phyloP scores from a whole-genome alignment of 2,888 invertebrate genomes.

The Rhamnusium bicolor region DNA sequence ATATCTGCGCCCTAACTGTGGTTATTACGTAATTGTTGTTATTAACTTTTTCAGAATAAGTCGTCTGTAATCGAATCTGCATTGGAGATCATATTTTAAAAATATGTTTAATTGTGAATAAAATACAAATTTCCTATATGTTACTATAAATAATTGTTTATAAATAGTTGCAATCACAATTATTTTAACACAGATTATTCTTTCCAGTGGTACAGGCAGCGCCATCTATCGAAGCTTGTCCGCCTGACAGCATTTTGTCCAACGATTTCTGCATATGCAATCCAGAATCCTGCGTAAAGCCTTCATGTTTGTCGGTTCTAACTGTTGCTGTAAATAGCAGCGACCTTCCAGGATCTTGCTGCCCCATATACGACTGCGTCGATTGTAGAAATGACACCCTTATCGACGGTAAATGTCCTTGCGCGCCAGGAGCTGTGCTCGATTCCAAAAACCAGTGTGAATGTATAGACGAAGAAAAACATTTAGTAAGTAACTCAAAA shows the following conservation, averaged over 20 bases:
- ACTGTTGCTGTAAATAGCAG: slow-evolving; percentile 54
- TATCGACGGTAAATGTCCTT: slow-evolving; percentile 62
- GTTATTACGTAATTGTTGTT: no score
- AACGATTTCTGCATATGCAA: slow-evolving; percentile 63
- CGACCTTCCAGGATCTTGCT: slow-evolving; percentile 62
- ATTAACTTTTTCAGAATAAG: no score
- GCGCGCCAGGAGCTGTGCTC: slow-evolving; percentile 61
- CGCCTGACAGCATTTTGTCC: slow-evolving; percentile 59
- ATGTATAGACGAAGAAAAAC: slow-evolving; percentile 60
- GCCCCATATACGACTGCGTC: slow-evolving; percentile 63
- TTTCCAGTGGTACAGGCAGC: slow-evolving; percentile 57
- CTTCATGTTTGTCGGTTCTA: slow-evolving; percentile 58
- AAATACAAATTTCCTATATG: no score
- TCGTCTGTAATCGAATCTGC: no score
- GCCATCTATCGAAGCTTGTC: slow-evolving; percentile 62
- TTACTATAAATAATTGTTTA: no score
- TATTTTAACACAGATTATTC: slow-evolving; percentile 18
- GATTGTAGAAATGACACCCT: slow-evolving; percentile 60
- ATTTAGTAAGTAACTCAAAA: slow-evolving; percentile 49
- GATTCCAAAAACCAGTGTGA: slow-evolving; percentile 59
- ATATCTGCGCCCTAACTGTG: no score
- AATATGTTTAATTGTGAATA: no score
- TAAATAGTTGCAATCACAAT: background rate
- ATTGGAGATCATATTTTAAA: no score
- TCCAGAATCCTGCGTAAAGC: slow-evolving; percentile 58